Evolutionary conservation across 2,888 invertebrate genomes (phyloP), one percentile per base, ranked within the genome.

Genomic region (Eristalis pertinax): DNA sequence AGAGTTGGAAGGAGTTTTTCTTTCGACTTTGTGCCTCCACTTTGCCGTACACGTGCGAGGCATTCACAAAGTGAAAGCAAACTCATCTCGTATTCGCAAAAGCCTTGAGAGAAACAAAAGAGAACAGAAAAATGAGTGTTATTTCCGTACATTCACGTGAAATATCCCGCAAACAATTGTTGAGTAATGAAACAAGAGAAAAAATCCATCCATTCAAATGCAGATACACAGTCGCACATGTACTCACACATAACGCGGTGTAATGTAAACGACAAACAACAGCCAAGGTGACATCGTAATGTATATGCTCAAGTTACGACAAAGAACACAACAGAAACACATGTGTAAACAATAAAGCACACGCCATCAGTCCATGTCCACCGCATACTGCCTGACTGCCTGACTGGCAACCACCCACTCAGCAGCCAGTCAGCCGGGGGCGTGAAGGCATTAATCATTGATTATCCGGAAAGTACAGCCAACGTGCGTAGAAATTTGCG

Each of bases 361-460:
- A 41, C 11, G 62, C 22, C 50, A 50, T 19, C 50, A 50, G 29
- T 60, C 26, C 11, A 7, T 19, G 15, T 62, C 26, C 60, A 70
- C 60, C 13, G 8, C 26, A 32, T 32, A 10, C 32, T 32, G 32
- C 32, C 10, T 32, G 32, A 5, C 32, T 32, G 32, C 32, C 32
- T 1, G 32, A 5, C 32, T 32, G n/a, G 10, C 41, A 67, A 15
- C 65, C 41, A 13, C 41, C 50, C 50, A 22, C 15, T 29, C 4
- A 32, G 22, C 67, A 41, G 24, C 13, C 41, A 4, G n/a, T 7
- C 68, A 15, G 11, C n/a, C 13, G 19, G 58, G 13, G 50, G 50
- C 19, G 19, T 50, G 19, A 50, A 50, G 19, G 50, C 78, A 86
- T 86, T 82, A 86, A 86, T 86, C 82, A 86, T 86, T 86, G 85